Evolutionary conservation across 2,113 vertebrate species (phyloP).

Genomic region (Aegotheles bennettii): DNA sequence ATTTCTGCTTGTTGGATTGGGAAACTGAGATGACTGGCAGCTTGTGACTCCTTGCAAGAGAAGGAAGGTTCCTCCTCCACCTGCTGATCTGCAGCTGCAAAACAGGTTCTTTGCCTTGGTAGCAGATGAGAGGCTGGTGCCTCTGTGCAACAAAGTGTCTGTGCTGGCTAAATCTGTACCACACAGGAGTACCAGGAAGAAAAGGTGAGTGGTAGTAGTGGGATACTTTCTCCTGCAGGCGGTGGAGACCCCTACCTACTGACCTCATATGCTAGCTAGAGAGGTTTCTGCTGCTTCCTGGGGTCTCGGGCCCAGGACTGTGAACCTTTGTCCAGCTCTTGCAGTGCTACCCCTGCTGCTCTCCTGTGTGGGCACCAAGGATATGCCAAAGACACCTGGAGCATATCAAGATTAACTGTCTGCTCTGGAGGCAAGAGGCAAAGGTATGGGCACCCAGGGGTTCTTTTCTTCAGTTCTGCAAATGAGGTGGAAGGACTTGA

Average conservation of each 20-base stretch:
- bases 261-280: background rate
- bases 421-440: background rate
- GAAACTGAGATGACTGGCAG: background rate
- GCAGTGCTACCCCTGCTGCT: background rate
- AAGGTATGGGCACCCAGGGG: background rate
- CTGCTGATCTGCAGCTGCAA: background rate
- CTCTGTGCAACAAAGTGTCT: background rate
- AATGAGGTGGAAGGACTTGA: background rate
- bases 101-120: background rate
- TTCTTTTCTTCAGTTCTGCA: background rate
- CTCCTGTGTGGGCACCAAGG: background rate
- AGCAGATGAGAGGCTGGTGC: background rate
- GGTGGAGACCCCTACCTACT: rapidly evolving
- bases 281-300: background rate
- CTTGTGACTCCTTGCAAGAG: background rate
- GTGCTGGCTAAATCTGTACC: background rate
- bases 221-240: background rate
- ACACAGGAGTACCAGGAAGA: background rate
- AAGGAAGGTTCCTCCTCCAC: background rate
- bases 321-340: background rate
- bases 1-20: background rate
- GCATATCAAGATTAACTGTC: background rate
- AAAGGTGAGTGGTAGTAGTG: background rate
- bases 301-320: background rate
- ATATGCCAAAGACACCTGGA: background rate